Conservation (phyloP, 37 sponge, comb jelly and placozoan genomes). For the Aplysina aerophoba region DNA sequence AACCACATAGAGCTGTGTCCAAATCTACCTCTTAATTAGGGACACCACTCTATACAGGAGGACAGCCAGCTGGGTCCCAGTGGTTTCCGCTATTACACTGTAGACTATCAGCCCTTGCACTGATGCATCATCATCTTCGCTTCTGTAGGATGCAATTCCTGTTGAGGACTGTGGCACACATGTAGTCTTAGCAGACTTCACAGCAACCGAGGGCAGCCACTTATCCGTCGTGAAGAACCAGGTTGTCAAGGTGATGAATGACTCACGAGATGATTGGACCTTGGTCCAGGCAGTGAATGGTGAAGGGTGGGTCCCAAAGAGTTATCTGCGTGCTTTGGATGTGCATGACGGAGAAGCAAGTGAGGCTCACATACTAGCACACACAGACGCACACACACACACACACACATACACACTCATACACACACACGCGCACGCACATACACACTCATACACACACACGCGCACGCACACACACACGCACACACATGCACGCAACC, state of each 20-base stretch:
- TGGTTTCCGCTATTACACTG: no score
- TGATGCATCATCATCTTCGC: no score
- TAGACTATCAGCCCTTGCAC: no score
- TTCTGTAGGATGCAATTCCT: background rate
- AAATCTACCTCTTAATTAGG: no score
- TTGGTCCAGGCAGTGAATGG: conserved; percentile 31
- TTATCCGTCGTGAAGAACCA: conserved; percentile 58
- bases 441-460: background rate
- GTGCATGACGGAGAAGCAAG: background rate
- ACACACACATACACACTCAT: background rate
- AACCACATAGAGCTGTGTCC: no score
- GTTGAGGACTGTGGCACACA: conserved; percentile 1
- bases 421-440: background rate
- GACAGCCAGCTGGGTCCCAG: no score
- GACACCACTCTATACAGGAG: no score
- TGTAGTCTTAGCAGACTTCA: conserved; percentile 58
- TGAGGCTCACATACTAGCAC: background rate
- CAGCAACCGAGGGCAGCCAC: conserved; percentile 44
- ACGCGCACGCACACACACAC: background rate
- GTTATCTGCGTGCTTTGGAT: conserved; percentile 15
- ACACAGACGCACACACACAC: conserved; percentile 13
- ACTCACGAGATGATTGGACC: conserved; percentile 73
- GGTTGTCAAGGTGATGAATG: conserved; percentile 66
- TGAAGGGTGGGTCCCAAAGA: conserved; percentile 80
- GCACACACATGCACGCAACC: background rate